phyloP scores from a whole-genome alignment of 2,113 vertebrate genomes.

The Telmatochromis brachygnathus region DNA sequence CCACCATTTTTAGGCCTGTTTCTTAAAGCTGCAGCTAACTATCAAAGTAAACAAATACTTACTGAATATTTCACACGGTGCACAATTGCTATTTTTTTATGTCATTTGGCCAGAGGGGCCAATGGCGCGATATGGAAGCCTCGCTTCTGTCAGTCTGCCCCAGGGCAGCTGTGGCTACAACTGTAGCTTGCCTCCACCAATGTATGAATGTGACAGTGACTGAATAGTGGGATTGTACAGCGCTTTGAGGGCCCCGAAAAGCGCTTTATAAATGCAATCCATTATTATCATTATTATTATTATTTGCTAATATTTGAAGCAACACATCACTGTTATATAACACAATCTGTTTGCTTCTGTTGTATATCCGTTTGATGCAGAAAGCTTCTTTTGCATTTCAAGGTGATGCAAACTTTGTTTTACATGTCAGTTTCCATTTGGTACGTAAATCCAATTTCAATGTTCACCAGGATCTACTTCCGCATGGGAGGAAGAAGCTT shows the following conservation, averaged over 20 bases:
- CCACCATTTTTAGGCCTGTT: background rate
- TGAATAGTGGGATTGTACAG: background rate
- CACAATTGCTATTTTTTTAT: background rate
- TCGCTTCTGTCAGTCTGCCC: background rate
- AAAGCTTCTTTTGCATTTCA: background rate
- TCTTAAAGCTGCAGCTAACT: background rate
- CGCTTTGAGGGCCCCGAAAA: background rate
- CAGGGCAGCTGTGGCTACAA: background rate
- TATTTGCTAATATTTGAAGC: background rate
- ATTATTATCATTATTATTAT: background rate
- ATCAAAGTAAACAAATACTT: background rate
- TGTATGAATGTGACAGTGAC: background rate
- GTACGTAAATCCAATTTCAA: background rate
- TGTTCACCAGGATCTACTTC: background rate
- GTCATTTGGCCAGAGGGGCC: background rate
- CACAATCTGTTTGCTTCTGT: background rate
- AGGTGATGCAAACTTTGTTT: background rate
- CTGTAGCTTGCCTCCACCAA: background rate
- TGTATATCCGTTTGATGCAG: background rate
- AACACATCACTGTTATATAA: background rate
- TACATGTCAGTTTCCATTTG: background rate
- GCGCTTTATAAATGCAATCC: background rate
- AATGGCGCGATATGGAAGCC: accelerated
- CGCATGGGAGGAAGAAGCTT: background rate
- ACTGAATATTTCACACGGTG: background rate